These are phyloP conservation scores for Tetranychus piercei DNA, from an alignment of 2,888 invertebrate genomes.

Conservation along the genomic window DNA sequence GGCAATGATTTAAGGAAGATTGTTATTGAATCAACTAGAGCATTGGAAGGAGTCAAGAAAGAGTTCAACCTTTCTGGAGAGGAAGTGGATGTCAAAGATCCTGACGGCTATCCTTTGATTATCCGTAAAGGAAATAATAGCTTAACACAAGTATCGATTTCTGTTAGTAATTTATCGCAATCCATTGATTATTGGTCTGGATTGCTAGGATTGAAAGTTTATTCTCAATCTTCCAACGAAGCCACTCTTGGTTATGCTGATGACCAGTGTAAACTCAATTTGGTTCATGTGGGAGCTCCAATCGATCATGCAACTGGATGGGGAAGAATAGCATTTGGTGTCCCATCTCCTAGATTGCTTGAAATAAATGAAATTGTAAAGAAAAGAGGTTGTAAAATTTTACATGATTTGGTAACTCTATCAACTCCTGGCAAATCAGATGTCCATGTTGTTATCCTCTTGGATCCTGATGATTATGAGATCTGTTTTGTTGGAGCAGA, in stretches of 20 bases:
- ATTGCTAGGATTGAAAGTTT: slow-evolving; percentile 52
- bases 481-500: slow-evolving; percentile 97
- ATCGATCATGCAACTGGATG: slow-evolving; percentile 44
- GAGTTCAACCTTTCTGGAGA: slow-evolving; percentile 1
- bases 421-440: slow-evolving; percentile 52
- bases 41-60: slow-evolving; percentile 15
- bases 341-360: slow-evolving; percentile 39
- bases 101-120: slow-evolving; percentile 21
- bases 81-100: slow-evolving; percentile 15
- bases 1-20: slow-evolving; percentile 63
- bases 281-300: slow-evolving; percentile 39
- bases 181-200: slow-evolving; percentile 66
- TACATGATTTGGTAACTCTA: slow-evolving; percentile 73
- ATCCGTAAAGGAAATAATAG: slow-evolving; percentile 43
- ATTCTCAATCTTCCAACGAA: slow-evolving; percentile 42
- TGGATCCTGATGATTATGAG: slow-evolving; percentile 71
- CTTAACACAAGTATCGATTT: slow-evolving; percentile 54
- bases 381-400: slow-evolving; percentile 23
- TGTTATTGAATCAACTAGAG: slow-evolving; percentile 16
- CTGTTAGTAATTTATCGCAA: slow-evolving; percentile 52
- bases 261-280: slow-evolving; percentile 47
- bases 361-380: neutral
- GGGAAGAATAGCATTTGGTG: slow-evolving; percentile 84
- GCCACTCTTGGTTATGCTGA: slow-evolving; percentile 50
- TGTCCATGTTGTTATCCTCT: slow-evolving; percentile 9